Evolutionary conservation across 2,113 vertebrate genomes (phyloP), one percentile per base, ranked within the genome.

Genomic region (Lipophrys pholis): DNA sequence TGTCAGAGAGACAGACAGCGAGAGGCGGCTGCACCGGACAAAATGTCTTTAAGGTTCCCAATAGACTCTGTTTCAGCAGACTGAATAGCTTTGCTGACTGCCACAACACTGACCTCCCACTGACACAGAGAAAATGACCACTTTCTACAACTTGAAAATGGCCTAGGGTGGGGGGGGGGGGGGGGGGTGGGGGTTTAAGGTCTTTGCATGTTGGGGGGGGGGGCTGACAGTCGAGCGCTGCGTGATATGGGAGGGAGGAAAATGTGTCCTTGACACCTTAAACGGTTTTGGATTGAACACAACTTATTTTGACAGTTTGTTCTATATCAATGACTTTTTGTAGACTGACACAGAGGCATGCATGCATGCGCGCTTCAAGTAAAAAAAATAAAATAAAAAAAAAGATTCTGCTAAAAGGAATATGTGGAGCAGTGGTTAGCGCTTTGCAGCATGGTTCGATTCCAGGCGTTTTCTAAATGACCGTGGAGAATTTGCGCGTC

Each of bases 51-150:
- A 80, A 76, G 73, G 69, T 66, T 87, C 87, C 87, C 80, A 41
- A 64, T 40, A 71, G 78, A 81, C 80, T 87, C 82, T 6, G 71
- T 76, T 83, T 83, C 80, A 78, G 49, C 75, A 75, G 61, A 65
- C 81, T 60, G 73, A 88, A 78, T 36, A 63, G 76, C 78, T 80
- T 48, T 14, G 74, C 80, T 71, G 87, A 84, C 81, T 85, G 90
- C 84, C 79, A 86, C 85, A 66, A 68, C 78, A 42, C 83, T 87
- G 84, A 88, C 86, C 87, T 86, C 86, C 89, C 12, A 70, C 87
- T 86, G 87, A 87, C 86, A 89, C 80, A 1, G 77, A 86, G 87
- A 88, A 88, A 90, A 91, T 89, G 87, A 84, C 89, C 87, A 89
- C 79, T 87, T 86, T 88, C 86, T 85, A 84, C 82, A 81, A 78